Conservation (phyloP, 2,113 vertebrate genomes). For the Cavia aperea region DNA sequence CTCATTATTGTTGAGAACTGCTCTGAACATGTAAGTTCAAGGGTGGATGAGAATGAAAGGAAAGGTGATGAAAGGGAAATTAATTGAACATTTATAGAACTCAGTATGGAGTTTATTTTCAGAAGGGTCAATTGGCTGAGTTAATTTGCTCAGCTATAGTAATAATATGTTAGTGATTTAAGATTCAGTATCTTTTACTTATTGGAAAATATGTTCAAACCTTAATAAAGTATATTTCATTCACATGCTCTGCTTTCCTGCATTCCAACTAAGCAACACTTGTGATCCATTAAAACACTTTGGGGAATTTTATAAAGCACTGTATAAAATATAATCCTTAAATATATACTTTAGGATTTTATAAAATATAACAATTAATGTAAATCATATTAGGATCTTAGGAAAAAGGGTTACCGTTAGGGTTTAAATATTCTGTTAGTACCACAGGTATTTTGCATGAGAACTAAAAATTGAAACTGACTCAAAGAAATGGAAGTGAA, state of each 20-base stretch:
- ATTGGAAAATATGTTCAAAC: neutral
- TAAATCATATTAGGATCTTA: constrained; percentile 22
- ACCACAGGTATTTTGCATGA: neutral
- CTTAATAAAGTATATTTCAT: constrained; percentile 3
- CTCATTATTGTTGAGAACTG: neutral
- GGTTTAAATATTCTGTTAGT: constrained; percentile 12
- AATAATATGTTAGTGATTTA: constrained; percentile 46
- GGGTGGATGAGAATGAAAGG: constrained; percentile 34
- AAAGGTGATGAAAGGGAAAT: constrained; percentile 52
- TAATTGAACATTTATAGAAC: constrained; percentile 51
- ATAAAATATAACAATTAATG: neutral
- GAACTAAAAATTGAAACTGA: constrained; percentile 45
- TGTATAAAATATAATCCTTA: neutral
- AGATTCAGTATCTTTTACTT: constrained; percentile 33
- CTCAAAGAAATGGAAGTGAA: constrained; percentile 43
- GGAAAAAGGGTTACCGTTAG: neutral
- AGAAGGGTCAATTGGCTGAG: constrained; percentile 50
- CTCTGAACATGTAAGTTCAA: constrained; percentile 15
- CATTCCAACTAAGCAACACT: neutral
- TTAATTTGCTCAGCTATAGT: constrained; percentile 48
- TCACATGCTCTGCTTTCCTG: constrained; percentile 3
- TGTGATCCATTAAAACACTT: neutral
- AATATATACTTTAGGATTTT: constrained; percentile 33
- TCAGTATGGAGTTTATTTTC: constrained; percentile 49
- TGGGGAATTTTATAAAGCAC: neutral